Evolutionary conservation across 2,113 vertebrate genomes (phyloP).

Genomic region (Podarcis cretensis): DNA sequence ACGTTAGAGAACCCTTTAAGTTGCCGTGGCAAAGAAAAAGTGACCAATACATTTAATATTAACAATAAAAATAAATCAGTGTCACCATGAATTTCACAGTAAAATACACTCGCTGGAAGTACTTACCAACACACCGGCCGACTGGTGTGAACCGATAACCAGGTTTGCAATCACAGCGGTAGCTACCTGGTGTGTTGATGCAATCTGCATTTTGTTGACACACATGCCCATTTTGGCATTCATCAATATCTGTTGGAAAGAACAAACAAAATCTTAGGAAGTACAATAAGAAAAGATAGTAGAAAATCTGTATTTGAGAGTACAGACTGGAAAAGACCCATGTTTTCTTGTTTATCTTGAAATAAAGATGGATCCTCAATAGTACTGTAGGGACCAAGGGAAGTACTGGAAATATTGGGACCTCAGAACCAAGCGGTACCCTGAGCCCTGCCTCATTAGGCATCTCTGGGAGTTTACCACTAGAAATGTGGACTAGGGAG

Average conservation of each 20-base stretch:
- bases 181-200: conserved; percentile 92
- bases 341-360: not conserved
- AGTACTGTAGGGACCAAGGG: too few species aligned
- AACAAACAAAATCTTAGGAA: conserved; percentile 27
- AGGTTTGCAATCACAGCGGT: conserved; percentile 92
- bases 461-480: not conserved
- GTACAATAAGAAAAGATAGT: not conserved
- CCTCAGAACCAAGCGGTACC: not conserved
- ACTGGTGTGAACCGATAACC: conserved; percentile 93
- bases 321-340: not conserved
- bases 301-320: not conserved
- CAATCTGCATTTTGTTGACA: conserved; percentile 95
- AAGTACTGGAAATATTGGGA: too few species aligned
- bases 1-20: too few species aligned
- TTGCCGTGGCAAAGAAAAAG: too few species aligned
- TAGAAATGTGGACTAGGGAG: not conserved
- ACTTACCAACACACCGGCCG: conserved; percentile 89
- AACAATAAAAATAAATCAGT: not conserved
- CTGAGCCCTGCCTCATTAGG: not conserved
- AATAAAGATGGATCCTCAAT: not conserved
- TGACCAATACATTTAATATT: too few species aligned
- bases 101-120: rapidly evolving
- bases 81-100: not conserved
- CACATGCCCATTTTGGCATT: conserved; percentile 94
- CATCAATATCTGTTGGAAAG: conserved; percentile 87